Evolutionary conservation across 1,140 invertebrate species (phyloP), one percentile per base, ranked within the genome.

Genomic region (Papilio polyxenes): DNA sequence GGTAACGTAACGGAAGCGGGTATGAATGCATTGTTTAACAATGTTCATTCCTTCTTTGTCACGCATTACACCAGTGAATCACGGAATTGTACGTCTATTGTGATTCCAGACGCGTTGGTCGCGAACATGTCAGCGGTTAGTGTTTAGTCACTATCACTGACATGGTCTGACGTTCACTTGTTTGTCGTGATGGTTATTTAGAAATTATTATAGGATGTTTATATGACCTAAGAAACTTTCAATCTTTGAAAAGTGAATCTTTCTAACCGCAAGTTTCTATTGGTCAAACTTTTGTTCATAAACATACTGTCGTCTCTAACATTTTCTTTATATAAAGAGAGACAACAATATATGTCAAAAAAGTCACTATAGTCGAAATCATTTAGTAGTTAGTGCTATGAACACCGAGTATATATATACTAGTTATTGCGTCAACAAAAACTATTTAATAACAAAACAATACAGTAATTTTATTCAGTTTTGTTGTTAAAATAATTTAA

Each of bases 21-120:
- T 37, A 75, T 75, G 23, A 51, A 75, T 51, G 48, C 74, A 74
- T 74, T 74, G 37, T 74, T 48, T 74, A 44, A 74, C 17, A 74
- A 37, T 74, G 72, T 74, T 44, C 72, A 17, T 74, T 13, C 72
- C 72, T 44, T 44, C 74, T 75, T 75, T 75, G 74, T 51, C 74
- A 75, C 74, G 48, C 48, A 11, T 51, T 75, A 75, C 74, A 75
- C 72, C 72, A 75, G 2, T 75, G 74, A 75, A 15, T 75, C 74
- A 75, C n/a, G 74, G 40, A 75, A 40, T 5, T 23, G 37, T 40
- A 49, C 37, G 1, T 17, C n/a, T 49, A 75, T 75, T 75, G 48
- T 51, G 37, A 75, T 75, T 75, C 74, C 3, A 75, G 44, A n/a
- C 74, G 48, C 44, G 74, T 48, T 9, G n/a, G 9, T 40, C 17